Conservation (phyloP, 2,888 invertebrate genomes). For the Dryobota labecula region DNA sequence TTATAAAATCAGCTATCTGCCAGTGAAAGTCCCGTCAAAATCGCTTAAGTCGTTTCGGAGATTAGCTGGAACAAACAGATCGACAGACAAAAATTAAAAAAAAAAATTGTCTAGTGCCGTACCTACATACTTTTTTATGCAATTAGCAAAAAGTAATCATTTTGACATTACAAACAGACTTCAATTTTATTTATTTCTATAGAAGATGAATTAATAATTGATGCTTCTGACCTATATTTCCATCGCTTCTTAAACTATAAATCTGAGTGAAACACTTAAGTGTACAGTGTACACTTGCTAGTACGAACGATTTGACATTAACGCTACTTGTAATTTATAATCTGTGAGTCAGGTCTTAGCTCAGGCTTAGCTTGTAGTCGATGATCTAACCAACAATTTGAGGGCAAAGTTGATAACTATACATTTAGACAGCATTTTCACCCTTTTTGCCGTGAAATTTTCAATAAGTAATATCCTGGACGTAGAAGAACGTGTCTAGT, state of each 20-base stretch:
- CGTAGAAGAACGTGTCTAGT: neutral
- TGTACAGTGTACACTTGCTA: slow-evolving; percentile 48
- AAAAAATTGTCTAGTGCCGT: no score
- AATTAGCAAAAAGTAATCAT: no score
- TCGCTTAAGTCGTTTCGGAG: no score
- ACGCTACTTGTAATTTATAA: slow-evolving; percentile 47
- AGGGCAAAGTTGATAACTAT: slow-evolving; percentile 3
- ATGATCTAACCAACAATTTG: slow-evolving; percentile 47
- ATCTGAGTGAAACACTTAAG: slow-evolving; percentile 28
- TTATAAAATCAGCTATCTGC: no score
- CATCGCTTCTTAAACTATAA: slow-evolving; percentile 36
- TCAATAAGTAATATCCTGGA: neutral
- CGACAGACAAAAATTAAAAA: no score
- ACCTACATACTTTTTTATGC: no score
- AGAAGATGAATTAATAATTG: no score
- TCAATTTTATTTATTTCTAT: no score
- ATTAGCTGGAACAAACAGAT: no score
- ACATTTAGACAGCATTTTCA: neutral
- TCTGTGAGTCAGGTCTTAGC: slow-evolving; percentile 53
- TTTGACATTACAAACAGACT: no score
- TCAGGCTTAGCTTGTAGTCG: slow-evolving; percentile 37
- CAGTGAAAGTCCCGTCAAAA: no score
- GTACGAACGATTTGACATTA: slow-evolving; percentile 52
- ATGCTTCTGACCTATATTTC: neutral
- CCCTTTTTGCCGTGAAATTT: neutral